phyloP scores from a whole-genome alignment of 2,113 vertebrate genomes.

The Chionodraco myersi region DNA sequence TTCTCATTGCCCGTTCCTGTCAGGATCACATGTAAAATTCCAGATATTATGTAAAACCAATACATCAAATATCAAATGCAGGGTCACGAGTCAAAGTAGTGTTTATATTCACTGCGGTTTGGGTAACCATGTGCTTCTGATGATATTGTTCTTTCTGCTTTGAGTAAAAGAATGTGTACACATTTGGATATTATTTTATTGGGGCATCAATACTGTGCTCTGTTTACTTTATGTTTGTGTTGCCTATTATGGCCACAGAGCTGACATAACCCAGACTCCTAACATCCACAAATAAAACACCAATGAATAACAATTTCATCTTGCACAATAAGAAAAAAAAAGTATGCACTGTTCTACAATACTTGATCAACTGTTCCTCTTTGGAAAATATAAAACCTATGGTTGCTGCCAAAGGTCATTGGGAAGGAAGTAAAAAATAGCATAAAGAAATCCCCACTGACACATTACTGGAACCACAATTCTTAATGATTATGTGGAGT shows the following conservation, averaged over 20 bases:
- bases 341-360: no score
- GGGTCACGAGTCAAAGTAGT: not conserved
- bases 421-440: not conserved
- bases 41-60: not conserved
- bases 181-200: no score
- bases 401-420: not conserved
- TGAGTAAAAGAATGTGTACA: not conserved
- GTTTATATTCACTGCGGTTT: not conserved
- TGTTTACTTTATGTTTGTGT: conserved; percentile 17
- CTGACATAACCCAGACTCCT: conserved; percentile 11
- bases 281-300: not conserved
- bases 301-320: not conserved
- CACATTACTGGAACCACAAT: not conserved
- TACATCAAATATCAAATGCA: not conserved
- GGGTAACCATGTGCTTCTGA: not conserved
- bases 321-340: not conserved
- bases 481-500: conserved; percentile 50
- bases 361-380: not conserved
- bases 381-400: not conserved
- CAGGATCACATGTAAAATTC: conserved; percentile 1
- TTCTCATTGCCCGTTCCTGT: conserved; percentile 74
- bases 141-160: not conserved
- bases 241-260: not conserved
- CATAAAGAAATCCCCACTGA: not conserved
- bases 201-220: not conserved